phyloP scores from a whole-genome alignment of 2,797 vertebrate species.

The Enteromius thamalakanensis region DNA sequence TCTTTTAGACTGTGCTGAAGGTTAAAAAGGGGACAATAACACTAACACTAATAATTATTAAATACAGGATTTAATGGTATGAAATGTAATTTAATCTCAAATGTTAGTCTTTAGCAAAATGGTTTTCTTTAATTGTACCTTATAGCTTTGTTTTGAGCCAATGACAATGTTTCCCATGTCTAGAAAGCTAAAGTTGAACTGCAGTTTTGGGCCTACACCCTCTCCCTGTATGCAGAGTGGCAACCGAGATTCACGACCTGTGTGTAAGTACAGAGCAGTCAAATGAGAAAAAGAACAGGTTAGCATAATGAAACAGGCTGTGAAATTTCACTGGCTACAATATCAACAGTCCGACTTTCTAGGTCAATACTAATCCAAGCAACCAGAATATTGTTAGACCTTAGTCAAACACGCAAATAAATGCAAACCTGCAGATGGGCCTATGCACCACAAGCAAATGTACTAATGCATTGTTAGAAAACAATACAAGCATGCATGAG shows the following conservation, averaged over 20 bases:
- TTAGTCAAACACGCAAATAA: slow-evolving; percentile 68
- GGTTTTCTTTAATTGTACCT: slow-evolving; percentile 75
- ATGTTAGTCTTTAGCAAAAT: background rate
- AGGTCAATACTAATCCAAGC: slow-evolving; percentile 57
- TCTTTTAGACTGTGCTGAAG: background rate
- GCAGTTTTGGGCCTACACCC: slow-evolving; percentile 81
- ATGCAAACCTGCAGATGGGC: slow-evolving; percentile 73
- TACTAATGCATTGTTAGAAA: slow-evolving; percentile 53
- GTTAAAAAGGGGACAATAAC: slow-evolving; percentile 1
- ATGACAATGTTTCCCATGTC: slow-evolving; percentile 81
- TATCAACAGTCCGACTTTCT: slow-evolving; percentile 31
- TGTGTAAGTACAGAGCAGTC: slow-evolving; percentile 62
- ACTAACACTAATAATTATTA: background rate
- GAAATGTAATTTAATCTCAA: background rate
- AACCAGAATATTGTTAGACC: slow-evolving; percentile 46
- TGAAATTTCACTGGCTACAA: slow-evolving; percentile 22
- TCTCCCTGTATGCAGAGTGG: slow-evolving; percentile 81
- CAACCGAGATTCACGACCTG: slow-evolving; percentile 78
- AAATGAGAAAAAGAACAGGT: slow-evolving; percentile 18
- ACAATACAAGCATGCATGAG: slow-evolving; percentile 13
- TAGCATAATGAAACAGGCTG: slow-evolving; percentile 6
- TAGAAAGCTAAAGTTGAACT: slow-evolving; percentile 75
- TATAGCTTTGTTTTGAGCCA: slow-evolving; percentile 74
- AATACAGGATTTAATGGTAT: background rate
- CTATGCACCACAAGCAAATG: slow-evolving; percentile 70